Evolutionary conservation across 2,113 vertebrate species (phyloP), one percentile per base, ranked within the genome.

Genomic region (Chloropsis hardwickii): DNA sequence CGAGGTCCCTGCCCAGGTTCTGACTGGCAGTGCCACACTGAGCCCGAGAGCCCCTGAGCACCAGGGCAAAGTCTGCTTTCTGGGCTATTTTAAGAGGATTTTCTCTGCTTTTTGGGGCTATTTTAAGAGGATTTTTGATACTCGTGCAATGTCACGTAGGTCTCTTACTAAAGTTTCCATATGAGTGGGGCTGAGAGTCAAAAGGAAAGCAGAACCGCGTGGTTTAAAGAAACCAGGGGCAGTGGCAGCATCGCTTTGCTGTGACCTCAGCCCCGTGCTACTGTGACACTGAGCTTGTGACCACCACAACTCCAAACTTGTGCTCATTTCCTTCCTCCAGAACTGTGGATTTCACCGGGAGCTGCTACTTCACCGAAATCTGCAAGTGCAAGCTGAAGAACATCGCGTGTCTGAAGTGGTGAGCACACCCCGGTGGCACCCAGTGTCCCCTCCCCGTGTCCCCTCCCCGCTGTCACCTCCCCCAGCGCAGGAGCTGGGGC

Each of bases 341-440:
- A 48, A 98, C 99, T 23, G 99, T 99, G 21, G 99, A 99, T 97
- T 99, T 99, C 98, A 99, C 98, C 48, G 99, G 99, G 76, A 98
- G 98, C 98, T 99, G 99, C 97, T 99, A 99, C 97, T 99, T 98
- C 12, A 99, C 99, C 3, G 98, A 99, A 51, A 99, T 98, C 97
- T 99, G 99, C 98, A 98, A 98, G 70, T 99, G 99, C 97, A 99
- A 99, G 60, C 97, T 99, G 97, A 99, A 99, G 98, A 99, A 99
- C 97, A 98, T 99, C 12, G 99, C 99, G 1, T 99, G 99, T 84
- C 92, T 99, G 20, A 99, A 99, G 98, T 99, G 99, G 99, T 99
- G 98, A 95, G 98, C 70, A 33, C 16, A 4, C 16, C 3, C 2
- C 14, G 35, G 1, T 2, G 58, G 2, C 40, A 5, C 8, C 2